Conservation (phyloP, 2,113 vertebrate species). For the Erinaceus europaeus region DNA sequence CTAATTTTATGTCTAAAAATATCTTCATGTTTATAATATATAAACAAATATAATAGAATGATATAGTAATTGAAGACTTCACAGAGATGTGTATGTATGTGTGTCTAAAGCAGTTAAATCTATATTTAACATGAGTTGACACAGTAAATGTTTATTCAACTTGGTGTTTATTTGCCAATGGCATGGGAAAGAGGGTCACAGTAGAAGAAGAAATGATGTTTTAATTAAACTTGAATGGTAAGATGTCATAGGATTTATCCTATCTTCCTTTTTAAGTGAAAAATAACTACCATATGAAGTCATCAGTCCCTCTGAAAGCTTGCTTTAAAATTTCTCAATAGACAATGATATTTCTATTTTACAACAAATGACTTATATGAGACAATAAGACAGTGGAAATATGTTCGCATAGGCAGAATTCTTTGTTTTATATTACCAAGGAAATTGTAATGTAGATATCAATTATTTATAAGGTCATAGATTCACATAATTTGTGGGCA, state of each 20-base stretch:
- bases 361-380: conserved; percentile 34
- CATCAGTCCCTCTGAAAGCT: conserved; percentile 54
- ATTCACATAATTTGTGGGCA: neutral
- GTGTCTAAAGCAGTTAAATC: conserved; percentile 37
- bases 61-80: conserved; percentile 36
- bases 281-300: conserved; percentile 55
- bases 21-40: conserved; percentile 22
- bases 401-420: conserved; percentile 20
- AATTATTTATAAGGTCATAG: neutral
- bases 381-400: neutral
- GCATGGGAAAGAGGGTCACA: conserved; percentile 11
- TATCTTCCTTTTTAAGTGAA: conserved; percentile 61
- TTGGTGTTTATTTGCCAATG: conserved; percentile 56
- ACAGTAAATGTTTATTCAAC: conserved; percentile 46
- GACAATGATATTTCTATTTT: conserved; percentile 54
- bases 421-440: conserved; percentile 28
- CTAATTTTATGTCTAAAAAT: conserved; percentile 13
- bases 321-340: conserved; percentile 61
- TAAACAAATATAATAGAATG: neutral
- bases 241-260: conserved; percentile 50
- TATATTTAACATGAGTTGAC: conserved; percentile 49
- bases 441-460: neutral
- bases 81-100: neutral
- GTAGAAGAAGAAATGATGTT: conserved; percentile 42
- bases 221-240: conserved; percentile 62